A percentile compares a stretch with the other conserved stretches of the same genome.
phyloP scores from a whole-genome alignment of 2,888 invertebrate species.

The Cryptophagus acutangulus region DNA sequence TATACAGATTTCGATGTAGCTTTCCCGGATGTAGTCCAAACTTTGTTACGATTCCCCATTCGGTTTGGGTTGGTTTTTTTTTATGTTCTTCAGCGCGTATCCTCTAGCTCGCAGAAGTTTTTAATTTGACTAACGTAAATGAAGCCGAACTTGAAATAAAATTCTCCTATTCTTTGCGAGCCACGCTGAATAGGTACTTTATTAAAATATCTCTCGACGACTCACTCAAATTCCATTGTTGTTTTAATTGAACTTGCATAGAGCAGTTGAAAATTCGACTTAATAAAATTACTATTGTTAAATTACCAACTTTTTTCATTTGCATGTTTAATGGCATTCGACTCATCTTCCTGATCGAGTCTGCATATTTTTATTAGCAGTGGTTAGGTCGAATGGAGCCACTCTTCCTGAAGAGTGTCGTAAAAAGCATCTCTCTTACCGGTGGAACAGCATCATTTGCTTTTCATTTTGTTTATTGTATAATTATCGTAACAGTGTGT shows the following conservation, averaged over 20 bases:
- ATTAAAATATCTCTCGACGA: constrained; percentile 41
- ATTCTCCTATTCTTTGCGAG: constrained; percentile 18
- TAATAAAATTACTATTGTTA: constrained; percentile 38
- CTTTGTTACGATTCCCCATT: constrained; percentile 6
- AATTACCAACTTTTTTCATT: constrained; percentile 28
- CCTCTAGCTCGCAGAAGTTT: constrained; percentile 11
- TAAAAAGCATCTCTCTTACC: no score
- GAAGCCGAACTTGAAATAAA: constrained; percentile 27
- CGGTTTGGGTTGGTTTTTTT: not conserved
- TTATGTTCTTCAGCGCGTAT: not conserved
- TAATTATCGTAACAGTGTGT: no score
- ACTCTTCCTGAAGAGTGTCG: no score
- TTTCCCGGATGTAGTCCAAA: constrained; percentile 5
- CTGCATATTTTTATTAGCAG: no score
- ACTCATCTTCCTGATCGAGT: no score
- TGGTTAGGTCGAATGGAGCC: no score
- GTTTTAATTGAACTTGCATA: constrained; percentile 40
- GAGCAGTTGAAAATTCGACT: constrained; percentile 34
- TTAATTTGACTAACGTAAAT: constrained; percentile 27
- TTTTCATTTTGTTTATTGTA: no score
- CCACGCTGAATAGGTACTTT: constrained; percentile 26
- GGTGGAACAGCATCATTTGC: no score
- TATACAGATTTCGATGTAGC: not conserved
- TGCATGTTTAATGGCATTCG: constrained; percentile 29
- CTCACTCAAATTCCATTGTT: constrained; percentile 40